Evolutionary conservation across 1,140 invertebrate genomes (phyloP).

Genomic region (Drosophila yakuba): DNA sequence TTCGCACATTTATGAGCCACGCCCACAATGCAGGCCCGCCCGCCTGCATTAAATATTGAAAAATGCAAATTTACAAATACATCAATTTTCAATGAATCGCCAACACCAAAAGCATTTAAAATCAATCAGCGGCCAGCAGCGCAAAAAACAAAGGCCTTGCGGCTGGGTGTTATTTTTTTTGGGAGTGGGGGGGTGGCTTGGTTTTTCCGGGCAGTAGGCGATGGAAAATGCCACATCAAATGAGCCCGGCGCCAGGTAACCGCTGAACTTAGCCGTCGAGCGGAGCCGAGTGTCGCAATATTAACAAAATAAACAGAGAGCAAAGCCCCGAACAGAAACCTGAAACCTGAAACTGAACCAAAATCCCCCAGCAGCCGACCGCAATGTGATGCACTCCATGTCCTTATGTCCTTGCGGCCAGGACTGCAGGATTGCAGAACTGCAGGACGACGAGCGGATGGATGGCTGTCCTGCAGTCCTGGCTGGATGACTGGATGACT

Average conservation of each 20-base stretch:
- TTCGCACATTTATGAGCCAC: slow-evolving; percentile 22
- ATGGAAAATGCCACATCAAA: slow-evolving; percentile 32
- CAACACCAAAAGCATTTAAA: slow-evolving; percentile 79
- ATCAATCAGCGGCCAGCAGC: slow-evolving; percentile 64
- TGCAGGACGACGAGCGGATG: neutral
- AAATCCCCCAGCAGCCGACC: slow-evolving; percentile 36
- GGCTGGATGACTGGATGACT: neutral
- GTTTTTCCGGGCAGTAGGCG: neutral
- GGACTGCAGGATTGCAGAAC: neutral
- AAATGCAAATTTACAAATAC: slow-evolving; percentile 78
- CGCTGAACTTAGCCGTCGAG: slow-evolving; percentile 33
- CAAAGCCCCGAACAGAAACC: slow-evolving; percentile 17
- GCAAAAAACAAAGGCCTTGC: slow-evolving; percentile 10
- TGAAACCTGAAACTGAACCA: slow-evolving; percentile 4
- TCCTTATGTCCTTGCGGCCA: slow-evolving; percentile 18
- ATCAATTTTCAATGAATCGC: slow-evolving; percentile 71
- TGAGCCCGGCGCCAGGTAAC: slow-evolving; percentile 28
- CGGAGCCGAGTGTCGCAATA: slow-evolving; percentile 26
- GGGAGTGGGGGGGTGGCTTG: too few species aligned
- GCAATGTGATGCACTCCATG: slow-evolving; percentile 39
- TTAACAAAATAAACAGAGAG: slow-evolving; percentile 48
- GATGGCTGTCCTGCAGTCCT: too few species aligned
- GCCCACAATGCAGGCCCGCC: too few species aligned
- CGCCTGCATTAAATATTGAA: slow-evolving; percentile 70
- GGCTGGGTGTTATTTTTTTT: neutral